A percentile compares a stretch with the other conserved stretches of the same genome.
Conservation (phyloP, 2,888 invertebrate species). For the Neoaliturus tenellus region DNA sequence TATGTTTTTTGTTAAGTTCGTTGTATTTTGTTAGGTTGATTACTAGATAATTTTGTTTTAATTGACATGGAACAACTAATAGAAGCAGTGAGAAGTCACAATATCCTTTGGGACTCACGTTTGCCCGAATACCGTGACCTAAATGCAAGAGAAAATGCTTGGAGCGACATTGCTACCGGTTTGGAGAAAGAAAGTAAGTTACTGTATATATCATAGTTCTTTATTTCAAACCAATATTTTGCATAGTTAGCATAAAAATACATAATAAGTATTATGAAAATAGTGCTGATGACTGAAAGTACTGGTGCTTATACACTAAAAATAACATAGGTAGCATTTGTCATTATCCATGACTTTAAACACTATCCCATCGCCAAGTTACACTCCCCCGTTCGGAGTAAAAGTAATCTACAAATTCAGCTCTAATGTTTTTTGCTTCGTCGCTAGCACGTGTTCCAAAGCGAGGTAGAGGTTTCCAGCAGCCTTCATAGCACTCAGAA, state of each 20-base stretch:
- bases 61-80: conserved; percentile 15
- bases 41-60: conserved; percentile 4
- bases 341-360: neutral
- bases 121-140: too few relatives aligned
- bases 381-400: conserved; percentile 10
- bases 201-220: too few relatives aligned
- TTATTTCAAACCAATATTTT: too few relatives aligned
- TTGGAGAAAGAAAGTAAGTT: too few relatives aligned
- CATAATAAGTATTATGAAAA: too few relatives aligned
- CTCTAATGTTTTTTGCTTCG: neutral
- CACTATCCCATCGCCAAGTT: neutral
- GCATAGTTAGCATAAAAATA: too few relatives aligned
- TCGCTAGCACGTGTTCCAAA: conserved; percentile 15
- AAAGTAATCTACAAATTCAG: conserved; percentile 11
- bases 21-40: neutral
- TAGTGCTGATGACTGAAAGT: too few relatives aligned
- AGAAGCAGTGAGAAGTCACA: conserved; percentile 20
- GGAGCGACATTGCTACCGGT: too few relatives aligned
- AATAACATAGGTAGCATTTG: too few relatives aligned
- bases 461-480: conserved; percentile 1
- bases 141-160: too few relatives aligned
- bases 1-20: neutral
- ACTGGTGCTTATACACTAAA: too few relatives aligned
- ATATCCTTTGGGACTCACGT: conserved; percentile 25
- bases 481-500: neutral